Percentiles rank a stretch among this genome's conserved stretches.
Conservation (phyloP, 2,113 vertebrate genomes). For the Pomatorhinus ruficollis region DNA sequence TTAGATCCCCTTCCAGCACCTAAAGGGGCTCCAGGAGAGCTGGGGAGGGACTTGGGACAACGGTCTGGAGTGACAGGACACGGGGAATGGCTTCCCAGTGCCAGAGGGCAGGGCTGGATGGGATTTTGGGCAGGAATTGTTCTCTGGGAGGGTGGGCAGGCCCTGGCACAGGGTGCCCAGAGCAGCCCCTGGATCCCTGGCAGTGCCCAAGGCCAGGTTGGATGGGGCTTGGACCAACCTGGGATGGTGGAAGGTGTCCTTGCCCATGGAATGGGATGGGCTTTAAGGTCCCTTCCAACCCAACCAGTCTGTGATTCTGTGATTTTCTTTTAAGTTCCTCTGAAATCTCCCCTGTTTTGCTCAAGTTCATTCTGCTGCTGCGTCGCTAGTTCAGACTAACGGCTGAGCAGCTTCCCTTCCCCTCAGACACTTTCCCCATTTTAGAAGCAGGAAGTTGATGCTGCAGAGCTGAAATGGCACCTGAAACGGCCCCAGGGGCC, state of each 20-base stretch:
- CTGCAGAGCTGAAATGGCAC: conserved; percentile 14
- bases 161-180: background rate
- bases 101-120: background rate
- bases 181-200: background rate
- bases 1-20: background rate
- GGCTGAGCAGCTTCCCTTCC: background rate
- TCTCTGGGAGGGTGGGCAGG: fast-evolving
- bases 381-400: background rate
- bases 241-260: background rate
- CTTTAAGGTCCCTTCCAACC: background rate
- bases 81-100: background rate
- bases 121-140: background rate
- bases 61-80: background rate
- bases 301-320: background rate
- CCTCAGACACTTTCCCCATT: background rate
- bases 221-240: background rate
- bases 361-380: background rate
- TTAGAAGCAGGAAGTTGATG: conserved; percentile 60
- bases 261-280: background rate
- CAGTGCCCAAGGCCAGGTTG: background rate
- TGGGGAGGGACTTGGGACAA: background rate
- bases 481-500: conserved; percentile 48
- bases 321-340: background rate
- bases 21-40: background rate
- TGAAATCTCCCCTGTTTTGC: background rate